Evolutionary conservation across 2,113 vertebrate species (phyloP).

Genomic region (Semicossyphus pulcher): DNA sequence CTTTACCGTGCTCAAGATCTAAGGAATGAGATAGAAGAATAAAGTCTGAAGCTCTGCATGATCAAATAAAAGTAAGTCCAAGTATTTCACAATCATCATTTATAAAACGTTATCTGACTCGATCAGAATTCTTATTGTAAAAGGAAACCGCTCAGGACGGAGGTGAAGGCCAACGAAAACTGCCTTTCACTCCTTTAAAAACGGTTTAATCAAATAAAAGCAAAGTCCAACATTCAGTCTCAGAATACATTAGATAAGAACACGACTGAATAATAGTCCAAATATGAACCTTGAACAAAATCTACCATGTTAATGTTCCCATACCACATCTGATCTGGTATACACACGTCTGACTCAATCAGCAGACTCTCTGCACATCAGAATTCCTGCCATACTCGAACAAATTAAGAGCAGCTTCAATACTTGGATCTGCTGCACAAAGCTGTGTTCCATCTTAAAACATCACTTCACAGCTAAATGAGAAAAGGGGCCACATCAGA

Average conservation of each 20-base stretch:
- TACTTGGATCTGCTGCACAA: background rate
- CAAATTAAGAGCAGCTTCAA: background rate
- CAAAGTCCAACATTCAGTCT: conserved; percentile 12
- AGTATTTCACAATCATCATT: conserved; percentile 5
- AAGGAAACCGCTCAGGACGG: background rate
- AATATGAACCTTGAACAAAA: conserved; percentile 29
- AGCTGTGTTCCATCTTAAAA: background rate
- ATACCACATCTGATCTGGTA: background rate
- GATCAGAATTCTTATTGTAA: conserved; percentile 11
- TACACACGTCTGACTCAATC: conserved; percentile 1
- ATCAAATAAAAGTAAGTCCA: background rate
- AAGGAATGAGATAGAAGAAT: background rate
- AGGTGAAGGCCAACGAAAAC: conserved; percentile 9
- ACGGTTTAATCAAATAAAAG: conserved; percentile 22
- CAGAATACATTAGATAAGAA: conserved; percentile 4
- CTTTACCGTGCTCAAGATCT: conserved; percentile 2
- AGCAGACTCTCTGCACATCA: background rate
- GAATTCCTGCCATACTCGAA: background rate
- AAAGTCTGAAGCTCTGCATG: background rate
- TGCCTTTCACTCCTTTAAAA: background rate
- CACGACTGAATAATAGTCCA: background rate
- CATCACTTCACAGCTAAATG: background rate
- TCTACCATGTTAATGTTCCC: background rate
- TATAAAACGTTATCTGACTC: background rate
- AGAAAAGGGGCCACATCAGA: background rate